Conservation (phyloP, 2,113 vertebrate species). For the Porphyrio hochstetteri region DNA sequence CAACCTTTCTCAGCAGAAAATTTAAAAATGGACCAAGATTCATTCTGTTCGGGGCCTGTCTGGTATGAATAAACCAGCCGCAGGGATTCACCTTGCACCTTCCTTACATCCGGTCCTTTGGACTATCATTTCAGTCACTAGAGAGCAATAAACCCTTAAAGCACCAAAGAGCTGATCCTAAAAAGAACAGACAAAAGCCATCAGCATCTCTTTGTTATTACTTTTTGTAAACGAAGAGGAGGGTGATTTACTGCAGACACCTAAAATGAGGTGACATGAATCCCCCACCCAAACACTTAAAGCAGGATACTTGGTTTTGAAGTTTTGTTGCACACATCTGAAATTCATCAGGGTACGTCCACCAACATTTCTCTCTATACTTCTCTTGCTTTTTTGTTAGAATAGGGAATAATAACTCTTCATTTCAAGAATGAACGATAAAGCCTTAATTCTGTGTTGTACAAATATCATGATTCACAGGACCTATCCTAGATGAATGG, state of each 20-base stretch:
- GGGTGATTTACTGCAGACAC: background rate
- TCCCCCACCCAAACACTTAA: background rate
- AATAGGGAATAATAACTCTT: background rate
- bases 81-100: background rate
- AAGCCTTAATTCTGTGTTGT: background rate
- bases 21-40: background rate
- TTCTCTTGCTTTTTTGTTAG: background rate
- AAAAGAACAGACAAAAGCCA: background rate
- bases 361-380: background rate
- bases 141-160: background rate
- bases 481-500: background rate
- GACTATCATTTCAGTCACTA: background rate
- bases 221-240: background rate
- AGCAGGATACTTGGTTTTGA: background rate
- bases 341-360: background rate
- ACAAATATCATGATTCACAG: background rate
- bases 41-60: background rate
- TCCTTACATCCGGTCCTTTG: background rate
- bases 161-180: background rate
- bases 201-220: background rate
- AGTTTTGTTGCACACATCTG: background rate
- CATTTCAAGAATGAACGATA: background rate
- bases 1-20: background rate
- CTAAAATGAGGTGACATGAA: background rate
- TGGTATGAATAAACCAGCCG: background rate